These are phyloP conservation scores for Magallana nippona DNA, from an alignment of 2,888 invertebrate species.

Conservation along the genomic window DNA sequence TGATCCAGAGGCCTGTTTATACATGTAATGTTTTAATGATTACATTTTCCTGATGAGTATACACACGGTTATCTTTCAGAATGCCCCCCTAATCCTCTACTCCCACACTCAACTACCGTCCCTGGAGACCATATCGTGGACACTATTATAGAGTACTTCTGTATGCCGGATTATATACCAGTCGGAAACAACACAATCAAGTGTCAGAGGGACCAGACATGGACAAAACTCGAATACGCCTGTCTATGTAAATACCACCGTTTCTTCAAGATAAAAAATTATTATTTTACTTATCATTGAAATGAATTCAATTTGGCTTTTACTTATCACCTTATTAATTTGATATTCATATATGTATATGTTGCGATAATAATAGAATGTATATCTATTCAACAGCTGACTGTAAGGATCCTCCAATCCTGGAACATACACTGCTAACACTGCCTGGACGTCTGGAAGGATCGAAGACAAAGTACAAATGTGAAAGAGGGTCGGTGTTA, in stretches of 20 bases:
- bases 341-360: neutral
- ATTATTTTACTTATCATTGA: too few relatives aligned
- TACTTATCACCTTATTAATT: too few relatives aligned
- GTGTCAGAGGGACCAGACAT: conserved; percentile 51
- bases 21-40: too few relatives aligned
- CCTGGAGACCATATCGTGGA: conserved; percentile 47
- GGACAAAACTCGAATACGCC: conserved; percentile 50
- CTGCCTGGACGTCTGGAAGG: conserved; percentile 15
- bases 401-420: neutral
- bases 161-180: conserved; percentile 50
- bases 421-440: neutral
- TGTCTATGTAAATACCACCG: conserved; percentile 47
- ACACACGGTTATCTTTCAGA: neutral
- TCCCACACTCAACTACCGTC: neutral
- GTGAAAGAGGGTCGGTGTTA: neutral
- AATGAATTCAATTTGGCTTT: too few relatives aligned
- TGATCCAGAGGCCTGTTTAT: too few relatives aligned
- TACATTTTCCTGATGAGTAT: too few relatives aligned
- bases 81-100: neutral
- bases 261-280: too few relatives aligned
- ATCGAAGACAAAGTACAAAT: neutral
- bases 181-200: conserved; percentile 50
- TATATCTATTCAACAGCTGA: neutral
- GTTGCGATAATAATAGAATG: neutral
- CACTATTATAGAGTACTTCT: conserved; percentile 40